Percentiles rank a stretch among this genome's conserved stretches.
These are phyloP conservation scores for Dolichallabes microphthalmus DNA, from an alignment of 2,113 vertebrate species.

Conservation along the genomic window DNA sequence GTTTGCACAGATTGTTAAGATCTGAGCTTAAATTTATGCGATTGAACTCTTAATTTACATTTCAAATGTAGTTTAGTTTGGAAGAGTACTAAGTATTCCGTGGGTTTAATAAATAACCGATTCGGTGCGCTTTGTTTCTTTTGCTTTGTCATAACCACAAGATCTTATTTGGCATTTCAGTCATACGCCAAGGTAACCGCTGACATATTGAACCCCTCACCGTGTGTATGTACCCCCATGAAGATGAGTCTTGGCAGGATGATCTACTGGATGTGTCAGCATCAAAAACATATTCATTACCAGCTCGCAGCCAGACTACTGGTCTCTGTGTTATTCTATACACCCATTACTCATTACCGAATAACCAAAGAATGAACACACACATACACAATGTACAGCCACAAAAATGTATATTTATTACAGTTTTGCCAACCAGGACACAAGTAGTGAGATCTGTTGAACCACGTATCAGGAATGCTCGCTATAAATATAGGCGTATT, in stretches of 20 bases:
- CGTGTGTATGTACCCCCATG: slow-evolving; percentile 29
- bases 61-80: slow-evolving; percentile 15
- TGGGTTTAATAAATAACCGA: slow-evolving; percentile 1
- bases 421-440: background rate
- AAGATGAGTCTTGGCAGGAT: slow-evolving; percentile 47
- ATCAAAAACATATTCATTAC: slow-evolving; percentile 61
- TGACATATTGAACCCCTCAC: slow-evolving; percentile 44
- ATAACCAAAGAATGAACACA: slow-evolving; percentile 38
- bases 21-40: background rate
- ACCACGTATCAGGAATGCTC: slow-evolving; percentile 10
- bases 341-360: slow-evolving; percentile 44
- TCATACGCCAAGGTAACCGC: slow-evolving; percentile 27
- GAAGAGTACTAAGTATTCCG: background rate
- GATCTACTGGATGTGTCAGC: slow-evolving; percentile 49
- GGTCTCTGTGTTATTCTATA: slow-evolving; percentile 58
- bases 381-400: slow-evolving; percentile 17
- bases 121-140: slow-evolving; percentile 27
- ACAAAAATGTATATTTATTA: background rate
- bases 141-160: slow-evolving; percentile 43
- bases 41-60: background rate
- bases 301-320: slow-evolving; percentile 57
- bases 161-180: slow-evolving; percentile 30
- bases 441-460: background rate
- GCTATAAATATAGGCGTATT: slow-evolving; percentile 22
- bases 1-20: background rate